These are phyloP conservation scores for Salvator merianae DNA, from an alignment of 2,113 vertebrate species.

Conservation along the genomic window DNA sequence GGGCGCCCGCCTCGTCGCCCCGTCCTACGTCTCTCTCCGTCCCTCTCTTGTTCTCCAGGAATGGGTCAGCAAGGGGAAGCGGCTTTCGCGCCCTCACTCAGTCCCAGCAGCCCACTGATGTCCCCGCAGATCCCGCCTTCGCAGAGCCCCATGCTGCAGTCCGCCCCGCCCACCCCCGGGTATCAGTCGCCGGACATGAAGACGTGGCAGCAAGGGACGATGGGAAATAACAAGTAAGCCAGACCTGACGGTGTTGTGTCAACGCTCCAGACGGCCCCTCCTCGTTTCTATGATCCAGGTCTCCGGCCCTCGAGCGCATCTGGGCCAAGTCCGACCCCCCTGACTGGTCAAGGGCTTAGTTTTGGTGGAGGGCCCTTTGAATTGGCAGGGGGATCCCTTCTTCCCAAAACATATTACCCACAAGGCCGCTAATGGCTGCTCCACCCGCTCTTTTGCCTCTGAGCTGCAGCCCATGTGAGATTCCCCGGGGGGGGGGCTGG, in stretches of 20 bases:
- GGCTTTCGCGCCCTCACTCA: conserved; percentile 84
- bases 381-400: no score
- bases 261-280: background rate
- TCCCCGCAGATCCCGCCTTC: conserved; percentile 87
- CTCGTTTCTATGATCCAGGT: background rate
- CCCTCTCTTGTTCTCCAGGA: conserved; percentile 69
- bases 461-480: no score
- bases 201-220: conserved; percentile 88
- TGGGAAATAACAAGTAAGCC: conserved; percentile 83
- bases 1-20: no score
- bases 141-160: conserved; percentile 90
- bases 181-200: conserved; percentile 94
- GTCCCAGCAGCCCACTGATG: conserved; percentile 88
- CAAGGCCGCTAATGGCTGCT: no score
- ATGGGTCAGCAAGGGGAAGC: conserved; percentile 85
- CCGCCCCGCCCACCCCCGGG: conserved; percentile 80
- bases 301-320: background rate
- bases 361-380: background rate
- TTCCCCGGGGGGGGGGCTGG: no score
- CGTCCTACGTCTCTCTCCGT: no score
- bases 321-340: background rate
- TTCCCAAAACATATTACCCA: no score
- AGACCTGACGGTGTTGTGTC: accelerated
- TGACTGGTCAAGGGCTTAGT: background rate
- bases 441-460: no score